Conservation (phyloP, 2,888 invertebrate genomes). For the Lasioglossum figueresi region DNA sequence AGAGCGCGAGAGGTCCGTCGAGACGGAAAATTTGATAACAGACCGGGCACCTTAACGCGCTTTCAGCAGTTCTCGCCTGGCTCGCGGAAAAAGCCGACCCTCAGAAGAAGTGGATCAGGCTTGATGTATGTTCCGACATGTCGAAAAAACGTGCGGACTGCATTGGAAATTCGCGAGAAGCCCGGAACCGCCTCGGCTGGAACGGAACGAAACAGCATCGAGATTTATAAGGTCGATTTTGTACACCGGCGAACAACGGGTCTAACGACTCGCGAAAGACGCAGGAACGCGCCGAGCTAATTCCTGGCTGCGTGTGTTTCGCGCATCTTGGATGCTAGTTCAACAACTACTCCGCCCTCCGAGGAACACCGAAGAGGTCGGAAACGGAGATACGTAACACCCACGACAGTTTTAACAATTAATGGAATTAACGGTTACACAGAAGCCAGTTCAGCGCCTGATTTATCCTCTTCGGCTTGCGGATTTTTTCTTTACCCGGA, state of each 20-base stretch:
- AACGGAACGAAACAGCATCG: constrained; percentile 12
- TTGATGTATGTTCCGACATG: constrained; percentile 43
- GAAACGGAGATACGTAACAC: not conserved
- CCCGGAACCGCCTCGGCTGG: not conserved
- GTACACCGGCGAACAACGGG: constrained; percentile 27
- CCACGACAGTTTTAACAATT: constrained; percentile 31
- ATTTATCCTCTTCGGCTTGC: not conserved
- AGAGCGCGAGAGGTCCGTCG: constrained; percentile 6
- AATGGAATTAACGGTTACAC: constrained; percentile 33
- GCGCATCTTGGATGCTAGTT: not conserved
- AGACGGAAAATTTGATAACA: constrained; percentile 36
- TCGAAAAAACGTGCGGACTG: constrained; percentile 42
- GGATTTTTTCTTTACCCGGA: constrained; percentile 5
- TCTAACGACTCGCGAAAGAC: constrained; percentile 25
- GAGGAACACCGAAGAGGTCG: not conserved
- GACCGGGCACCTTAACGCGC: constrained; percentile 17
- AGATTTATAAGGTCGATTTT: constrained; percentile 50
- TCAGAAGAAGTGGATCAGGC: constrained; percentile 25
- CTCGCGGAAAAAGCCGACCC: not conserved
- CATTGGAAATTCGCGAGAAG: constrained; percentile 49
- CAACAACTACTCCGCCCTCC: constrained; percentile 7
- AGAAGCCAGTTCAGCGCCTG: constrained; percentile 15
- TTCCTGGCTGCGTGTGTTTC: constrained; percentile 21
- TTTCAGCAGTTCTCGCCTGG: constrained; percentile 42
- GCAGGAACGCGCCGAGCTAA: constrained; percentile 30